Base-by-base conservation (phyloP, 2,113 vertebrate genomes). In the Gobio gobio region DNA sequence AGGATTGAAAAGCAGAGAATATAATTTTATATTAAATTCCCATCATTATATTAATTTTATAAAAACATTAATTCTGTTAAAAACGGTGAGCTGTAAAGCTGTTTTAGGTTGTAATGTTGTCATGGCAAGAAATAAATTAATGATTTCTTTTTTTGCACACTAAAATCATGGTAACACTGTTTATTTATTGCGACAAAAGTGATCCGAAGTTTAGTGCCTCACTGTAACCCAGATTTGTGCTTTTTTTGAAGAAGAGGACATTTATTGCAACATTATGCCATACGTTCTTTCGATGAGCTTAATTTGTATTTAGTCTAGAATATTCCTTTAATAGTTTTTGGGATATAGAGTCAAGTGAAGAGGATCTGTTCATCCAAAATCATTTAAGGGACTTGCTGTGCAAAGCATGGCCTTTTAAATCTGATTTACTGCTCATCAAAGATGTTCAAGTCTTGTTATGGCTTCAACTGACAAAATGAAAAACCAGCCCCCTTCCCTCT, bases 401-500 rank as follows among this genome's bases (percentile, higher is more conserved):
- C 16, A 33, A 82, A 68, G 78, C 18, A 54, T 82, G 45, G 24
- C 43, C 79, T 64, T 29, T 64, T 64, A 66, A 68, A 82, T 66
- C 43, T 70, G 29, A 58, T 78, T 78, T 66, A 84, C 10, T 40
- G n/a, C 54, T 68, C 22, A 54, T 78, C 59, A 78, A 56, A 61
- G 24, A n/a, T 61, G 29, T 49, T 63, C 40, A 20, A 24, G 58
- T 43, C 13, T n/a, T 78, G 45, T 43, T 49, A 12, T 63, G 61
- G 26, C 26, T 26, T 36, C 13, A 63, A 20, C 45, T 78, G 83
- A 56, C 33, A 78, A 78, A 78, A 43, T 51, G 29, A 45, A 70
- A 82, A 75, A 64, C 20, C 40, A 22, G 26, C 24, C 22, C 4
- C 59, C 74, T 66, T 56, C 18, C 18, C 10, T 75, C n/a, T 75